Conservation (phyloP, 2,113 vertebrate genomes). For the Microtus richardsoni region DNA sequence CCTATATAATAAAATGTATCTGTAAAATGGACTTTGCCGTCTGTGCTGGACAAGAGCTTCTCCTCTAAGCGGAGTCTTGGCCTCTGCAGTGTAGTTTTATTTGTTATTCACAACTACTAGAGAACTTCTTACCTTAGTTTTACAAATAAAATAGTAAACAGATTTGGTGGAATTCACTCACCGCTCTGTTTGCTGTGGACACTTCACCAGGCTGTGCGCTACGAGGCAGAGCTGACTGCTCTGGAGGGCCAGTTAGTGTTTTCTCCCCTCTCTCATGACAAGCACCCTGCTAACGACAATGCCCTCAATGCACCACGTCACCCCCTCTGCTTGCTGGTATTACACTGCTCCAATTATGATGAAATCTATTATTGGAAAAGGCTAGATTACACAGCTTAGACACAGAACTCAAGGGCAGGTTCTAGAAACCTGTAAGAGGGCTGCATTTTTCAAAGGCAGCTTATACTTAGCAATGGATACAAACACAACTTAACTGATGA, state of each 20-base stretch:
- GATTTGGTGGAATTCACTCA: constrained; percentile 14
- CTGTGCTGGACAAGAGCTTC: neutral
- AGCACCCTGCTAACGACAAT: neutral
- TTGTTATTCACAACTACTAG: constrained; percentile 20
- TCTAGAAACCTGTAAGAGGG: neutral
- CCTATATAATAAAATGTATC: neutral
- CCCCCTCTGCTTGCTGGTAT: neutral
- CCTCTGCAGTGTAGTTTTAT: neutral
- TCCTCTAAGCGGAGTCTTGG: neutral
- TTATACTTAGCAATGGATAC: neutral
- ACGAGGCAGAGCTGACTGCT: neutral
- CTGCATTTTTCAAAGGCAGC: constrained; percentile 7
- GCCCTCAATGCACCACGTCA: neutral
- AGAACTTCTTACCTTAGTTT: constrained; percentile 35
- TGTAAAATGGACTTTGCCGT: neutral
- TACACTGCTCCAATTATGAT: neutral
- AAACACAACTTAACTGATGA: neutral
- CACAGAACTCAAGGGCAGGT: constrained; percentile 36
- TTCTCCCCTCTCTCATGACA: neutral
- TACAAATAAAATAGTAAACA: constrained; percentile 31
- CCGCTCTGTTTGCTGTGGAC: constrained; percentile 26
- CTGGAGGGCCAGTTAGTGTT: neutral
- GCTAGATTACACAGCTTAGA: neutral
- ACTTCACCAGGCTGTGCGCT: neutral
- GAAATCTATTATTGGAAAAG: constrained; percentile 26